Percentiles rank a stretch among this genome's conserved stretches.
These are phyloP conservation scores for Biston stratarius DNA, from an alignment of 2,888 invertebrate genomes.

Conservation along the genomic window DNA sequence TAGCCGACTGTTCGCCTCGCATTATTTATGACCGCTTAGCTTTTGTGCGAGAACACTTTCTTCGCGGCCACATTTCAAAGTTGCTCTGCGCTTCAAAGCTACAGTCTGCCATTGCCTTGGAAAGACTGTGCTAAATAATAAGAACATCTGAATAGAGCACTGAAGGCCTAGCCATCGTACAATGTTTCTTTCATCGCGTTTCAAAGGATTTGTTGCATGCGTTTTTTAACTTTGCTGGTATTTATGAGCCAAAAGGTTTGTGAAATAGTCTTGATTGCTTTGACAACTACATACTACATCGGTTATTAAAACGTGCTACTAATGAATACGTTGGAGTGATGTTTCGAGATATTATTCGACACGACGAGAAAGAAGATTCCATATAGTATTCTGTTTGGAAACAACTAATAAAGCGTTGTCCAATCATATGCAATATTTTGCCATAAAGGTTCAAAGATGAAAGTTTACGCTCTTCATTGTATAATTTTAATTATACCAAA, in stretches of 20 bases:
- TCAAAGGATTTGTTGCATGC: slow-evolving; percentile 53
- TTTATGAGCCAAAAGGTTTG: slow-evolving; percentile 23
- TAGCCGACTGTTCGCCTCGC: slow-evolving; percentile 72
- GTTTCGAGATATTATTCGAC: not conserved
- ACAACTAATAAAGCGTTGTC: too few relatives aligned
- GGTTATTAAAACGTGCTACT: slow-evolving; percentile 19
- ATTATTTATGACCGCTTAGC: slow-evolving; percentile 79
- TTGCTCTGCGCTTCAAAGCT: slow-evolving; percentile 52
- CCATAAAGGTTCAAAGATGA: not conserved
- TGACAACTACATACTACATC: slow-evolving; percentile 23
- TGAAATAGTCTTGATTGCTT: slow-evolving; percentile 26
- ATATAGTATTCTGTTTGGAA: too few relatives aligned
- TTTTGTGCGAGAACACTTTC: slow-evolving; percentile 73
- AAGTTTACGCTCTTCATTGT: not conserved
- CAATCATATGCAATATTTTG: too few relatives aligned
- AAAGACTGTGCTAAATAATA: slow-evolving; percentile 58
- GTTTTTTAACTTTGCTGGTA: slow-evolving; percentile 47
- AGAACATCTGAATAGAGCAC: slow-evolving; percentile 73
- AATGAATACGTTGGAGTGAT: not conserved
- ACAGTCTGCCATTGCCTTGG: not conserved
- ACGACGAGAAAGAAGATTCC: too few relatives aligned
- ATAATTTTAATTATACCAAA: not conserved
- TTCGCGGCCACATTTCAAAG: slow-evolving; percentile 64
- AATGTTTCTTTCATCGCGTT: slow-evolving; percentile 63
- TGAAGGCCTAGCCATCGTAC: slow-evolving; percentile 64